These are phyloP conservation scores for Alcedo quadribrachys DNA, from an alignment of 2,797 vertebrate species.

Conservation along the genomic window DNA sequence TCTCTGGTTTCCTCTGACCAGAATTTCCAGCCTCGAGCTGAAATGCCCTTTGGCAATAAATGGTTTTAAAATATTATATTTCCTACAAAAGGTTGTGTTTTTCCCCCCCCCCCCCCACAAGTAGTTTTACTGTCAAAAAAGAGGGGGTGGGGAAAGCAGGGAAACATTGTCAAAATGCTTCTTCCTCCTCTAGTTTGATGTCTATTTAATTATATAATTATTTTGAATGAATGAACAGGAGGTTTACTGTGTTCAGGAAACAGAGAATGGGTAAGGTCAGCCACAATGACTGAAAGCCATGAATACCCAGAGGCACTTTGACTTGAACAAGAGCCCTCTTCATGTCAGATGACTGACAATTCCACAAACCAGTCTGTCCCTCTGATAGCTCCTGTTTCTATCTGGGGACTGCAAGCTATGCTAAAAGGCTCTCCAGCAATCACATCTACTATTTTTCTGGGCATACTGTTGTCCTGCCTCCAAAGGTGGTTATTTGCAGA, in stretches of 20 bases:
- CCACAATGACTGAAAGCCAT: not conserved
- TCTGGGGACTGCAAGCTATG: not conserved
- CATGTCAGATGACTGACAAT: not conserved
- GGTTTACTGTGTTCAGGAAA: not conserved
- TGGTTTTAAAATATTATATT: not conserved
- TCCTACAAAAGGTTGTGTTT: not conserved
- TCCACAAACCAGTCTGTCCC: not conserved
- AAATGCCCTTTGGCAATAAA: not conserved
- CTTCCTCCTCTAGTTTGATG: not conserved
- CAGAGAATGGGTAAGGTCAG: not conserved
- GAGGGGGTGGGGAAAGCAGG: not conserved
- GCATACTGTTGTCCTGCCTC: fast-evolving
- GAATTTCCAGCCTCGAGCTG: not conserved
- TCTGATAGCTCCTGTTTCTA: fast-evolving
- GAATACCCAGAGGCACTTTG: not conserved
- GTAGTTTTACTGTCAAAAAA: not conserved
- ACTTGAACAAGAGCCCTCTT: not conserved
- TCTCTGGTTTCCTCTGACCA: not conserved
- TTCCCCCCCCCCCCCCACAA: too few relatives aligned
- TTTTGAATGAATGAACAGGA: slow-evolving; percentile 29
- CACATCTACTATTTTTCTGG: fast-evolving
- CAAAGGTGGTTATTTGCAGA: fast-evolving
- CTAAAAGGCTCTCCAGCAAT: not conserved
- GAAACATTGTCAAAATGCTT: not conserved
- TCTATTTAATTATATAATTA: slow-evolving; percentile 1